These are phyloP conservation scores for Rallus crepitans DNA, from an alignment of 2,797 vertebrate species.

Conservation along the genomic window DNA sequence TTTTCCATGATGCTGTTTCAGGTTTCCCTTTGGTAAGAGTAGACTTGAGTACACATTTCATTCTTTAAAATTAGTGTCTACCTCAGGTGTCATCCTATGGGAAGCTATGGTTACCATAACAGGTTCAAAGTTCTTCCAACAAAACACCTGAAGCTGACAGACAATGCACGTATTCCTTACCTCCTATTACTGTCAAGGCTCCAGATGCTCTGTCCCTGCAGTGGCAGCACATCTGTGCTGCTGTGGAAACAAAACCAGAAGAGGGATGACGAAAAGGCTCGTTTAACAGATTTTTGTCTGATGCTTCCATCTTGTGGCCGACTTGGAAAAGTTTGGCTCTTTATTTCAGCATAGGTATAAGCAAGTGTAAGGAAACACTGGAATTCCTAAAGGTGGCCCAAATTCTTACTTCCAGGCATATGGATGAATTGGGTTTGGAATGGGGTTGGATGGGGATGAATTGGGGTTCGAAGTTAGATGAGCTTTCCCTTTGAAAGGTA, in stretches of 20 bases:
- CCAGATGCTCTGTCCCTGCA: neutral
- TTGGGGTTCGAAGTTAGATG: neutral
- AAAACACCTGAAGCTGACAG: neutral
- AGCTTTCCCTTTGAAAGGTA: neutral
- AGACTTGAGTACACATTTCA: neutral
- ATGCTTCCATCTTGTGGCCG: constrained; percentile 82
- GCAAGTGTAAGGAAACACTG: neutral
- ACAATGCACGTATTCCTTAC: neutral
- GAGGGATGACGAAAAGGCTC: neutral
- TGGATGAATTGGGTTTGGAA: neutral
- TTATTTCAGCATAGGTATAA: neutral
- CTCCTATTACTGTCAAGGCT: neutral
- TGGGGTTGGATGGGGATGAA: neutral
- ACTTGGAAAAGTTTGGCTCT: neutral
- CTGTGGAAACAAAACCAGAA: neutral
- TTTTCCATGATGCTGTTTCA: neutral
- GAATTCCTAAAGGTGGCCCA: neutral
- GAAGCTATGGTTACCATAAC: neutral
- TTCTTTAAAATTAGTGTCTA: neutral
- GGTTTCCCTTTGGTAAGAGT: neutral
- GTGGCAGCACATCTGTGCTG: neutral
- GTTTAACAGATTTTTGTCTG: constrained; percentile 52
- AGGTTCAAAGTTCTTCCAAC: neutral
- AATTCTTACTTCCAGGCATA: neutral
- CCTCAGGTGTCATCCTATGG: neutral